Evolutionary conservation across 2,797 vertebrate genomes (phyloP).

Genomic region (Bufotes viridis): DNA sequence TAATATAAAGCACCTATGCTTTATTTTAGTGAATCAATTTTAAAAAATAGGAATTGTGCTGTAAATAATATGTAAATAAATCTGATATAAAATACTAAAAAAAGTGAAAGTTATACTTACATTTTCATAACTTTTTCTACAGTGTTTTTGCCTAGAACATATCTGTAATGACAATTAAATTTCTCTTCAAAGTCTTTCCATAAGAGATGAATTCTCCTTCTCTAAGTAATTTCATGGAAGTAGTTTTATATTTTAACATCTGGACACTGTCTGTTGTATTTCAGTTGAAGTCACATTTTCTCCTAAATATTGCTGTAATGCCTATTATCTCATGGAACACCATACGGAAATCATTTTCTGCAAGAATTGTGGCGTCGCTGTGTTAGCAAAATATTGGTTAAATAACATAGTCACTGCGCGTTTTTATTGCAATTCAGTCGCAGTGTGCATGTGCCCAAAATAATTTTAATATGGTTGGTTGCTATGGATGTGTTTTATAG

Average conservation of each 20-base stretch:
- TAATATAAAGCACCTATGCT: not conserved
- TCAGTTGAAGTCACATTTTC: slow-evolving; percentile 52
- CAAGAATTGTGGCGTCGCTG: slow-evolving; percentile 30
- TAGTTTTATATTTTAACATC: slow-evolving; percentile 54
- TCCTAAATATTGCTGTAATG: slow-evolving; percentile 41
- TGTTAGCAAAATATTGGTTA: slow-evolving; percentile 36
- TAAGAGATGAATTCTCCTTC: slow-evolving; percentile 31
- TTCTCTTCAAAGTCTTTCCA: slow-evolving; percentile 37
- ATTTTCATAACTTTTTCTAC: slow-evolving; percentile 20
- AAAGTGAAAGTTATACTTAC: not conserved
- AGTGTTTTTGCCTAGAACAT: slow-evolving; percentile 13
- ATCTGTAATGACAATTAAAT: slow-evolving; percentile 21
- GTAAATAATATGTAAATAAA: too few relatives aligned
- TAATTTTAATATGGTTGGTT: not conserved
- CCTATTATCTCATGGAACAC: slow-evolving; percentile 51
- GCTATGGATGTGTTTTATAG: not conserved
- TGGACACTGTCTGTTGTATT: slow-evolving; percentile 53
- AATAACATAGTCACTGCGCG: slow-evolving; percentile 16
- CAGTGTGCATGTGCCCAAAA: slow-evolving; percentile 1
- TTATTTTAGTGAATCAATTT: not conserved
- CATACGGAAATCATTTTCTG: slow-evolving; percentile 54
- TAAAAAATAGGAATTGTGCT: not conserved
- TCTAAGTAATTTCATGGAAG: slow-evolving; percentile 36
- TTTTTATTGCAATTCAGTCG: not conserved
- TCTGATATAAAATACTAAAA: not conserved